Evolutionary conservation across 2,888 invertebrate genomes (phyloP).

Genomic region (Ennomos erosarius): DNA sequence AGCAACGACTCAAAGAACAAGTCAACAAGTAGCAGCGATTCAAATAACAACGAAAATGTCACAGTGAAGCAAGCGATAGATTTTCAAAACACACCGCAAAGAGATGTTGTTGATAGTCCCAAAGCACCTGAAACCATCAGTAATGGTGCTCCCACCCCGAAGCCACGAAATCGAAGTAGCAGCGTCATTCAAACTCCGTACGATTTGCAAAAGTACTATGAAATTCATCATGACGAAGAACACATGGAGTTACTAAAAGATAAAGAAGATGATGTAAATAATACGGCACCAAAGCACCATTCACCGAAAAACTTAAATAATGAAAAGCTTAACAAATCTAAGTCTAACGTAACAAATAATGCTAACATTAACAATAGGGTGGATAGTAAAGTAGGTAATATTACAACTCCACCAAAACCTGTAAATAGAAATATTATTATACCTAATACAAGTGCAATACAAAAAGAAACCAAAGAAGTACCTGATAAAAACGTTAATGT

Average conservation of each 20-base stretch:
- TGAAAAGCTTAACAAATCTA: slow-evolving; percentile 50
- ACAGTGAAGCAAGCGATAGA: slow-evolving; percentile 76
- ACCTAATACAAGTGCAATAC: slow-evolving; percentile 75
- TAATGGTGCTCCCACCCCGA: slow-evolving; percentile 64
- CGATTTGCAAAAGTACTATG: slow-evolving; percentile 80
- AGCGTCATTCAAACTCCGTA: slow-evolving; percentile 82
- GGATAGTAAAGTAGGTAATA: slow-evolving; percentile 55
- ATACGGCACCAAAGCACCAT: slow-evolving; percentile 61
- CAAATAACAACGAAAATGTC: slow-evolving; percentile 77
- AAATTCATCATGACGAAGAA: slow-evolving; percentile 78
- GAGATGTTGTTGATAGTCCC: slow-evolving; percentile 66
- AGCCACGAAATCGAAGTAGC: slow-evolving; percentile 75
- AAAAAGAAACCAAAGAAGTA: slow-evolving; percentile 78
- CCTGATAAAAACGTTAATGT: slow-evolving; percentile 73
- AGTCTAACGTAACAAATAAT: slow-evolving; percentile 37
- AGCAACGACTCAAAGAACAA: slow-evolving; percentile 65
- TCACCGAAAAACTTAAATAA: slow-evolving; percentile 66
- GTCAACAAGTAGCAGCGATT: slow-evolving; percentile 74
- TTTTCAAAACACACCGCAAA: slow-evolving; percentile 67
- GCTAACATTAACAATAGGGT: slow-evolving; percentile 41
- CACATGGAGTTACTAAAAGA: slow-evolving; percentile 75
- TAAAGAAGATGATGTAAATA: slow-evolving; percentile 59
- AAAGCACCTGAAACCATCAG: slow-evolving; percentile 50
- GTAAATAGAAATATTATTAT: slow-evolving; percentile 62
- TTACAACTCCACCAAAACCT: slow-evolving; percentile 56